Base-by-base conservation (phyloP, 1,140 invertebrate species). In the Trinorchestia longiramus region DNA sequence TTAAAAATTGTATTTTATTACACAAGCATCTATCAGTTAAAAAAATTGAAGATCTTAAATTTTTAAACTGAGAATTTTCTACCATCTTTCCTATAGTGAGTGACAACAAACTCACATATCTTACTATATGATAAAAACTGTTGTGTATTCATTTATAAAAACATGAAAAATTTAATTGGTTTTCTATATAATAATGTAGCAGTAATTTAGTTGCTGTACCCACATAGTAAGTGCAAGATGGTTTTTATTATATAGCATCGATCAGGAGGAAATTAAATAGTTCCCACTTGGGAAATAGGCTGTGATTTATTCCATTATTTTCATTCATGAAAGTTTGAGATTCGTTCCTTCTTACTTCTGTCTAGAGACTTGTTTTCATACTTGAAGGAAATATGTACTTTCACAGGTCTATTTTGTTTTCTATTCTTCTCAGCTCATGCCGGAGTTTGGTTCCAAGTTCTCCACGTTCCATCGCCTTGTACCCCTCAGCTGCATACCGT, bases 401-500 rank as follows among this genome's bases (percentile, higher is more conserved):
- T 36, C 28, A 77, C 62, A 19, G 11, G 28, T 77, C 11, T 36
- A 77, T 23, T 36, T 77, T 77, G 47, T 53, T 77, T 77, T 42
- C 23, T 92, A n/a, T 8, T 87, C 45, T 95, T 43, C 87, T 95
- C 95, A 96, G 92, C 47, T 44, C 87, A 41, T 88, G 53, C 36
- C 43, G 88, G 36, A 95, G 95, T 45, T 44, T 88, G 95, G 88
- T 96, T 44, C 92, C 45, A 88, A 45, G 92, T 96, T 41, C 92
- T 62, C 92, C 88, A 47, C 95, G 53, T 40, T 44, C 88, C 95
- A 47, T 96, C 53, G 77, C 92, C 88, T 44, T 96, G 77, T 91
- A 43, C 88, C 95, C 92, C 11, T 92, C 88, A 11, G 77, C 88
- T 92, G 87, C 44, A 28, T 92, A 92, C 87, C 95, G 88, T 41